phyloP scores from a whole-genome alignment of 2,888 invertebrate species.

The Eupeodes luniger region DNA sequence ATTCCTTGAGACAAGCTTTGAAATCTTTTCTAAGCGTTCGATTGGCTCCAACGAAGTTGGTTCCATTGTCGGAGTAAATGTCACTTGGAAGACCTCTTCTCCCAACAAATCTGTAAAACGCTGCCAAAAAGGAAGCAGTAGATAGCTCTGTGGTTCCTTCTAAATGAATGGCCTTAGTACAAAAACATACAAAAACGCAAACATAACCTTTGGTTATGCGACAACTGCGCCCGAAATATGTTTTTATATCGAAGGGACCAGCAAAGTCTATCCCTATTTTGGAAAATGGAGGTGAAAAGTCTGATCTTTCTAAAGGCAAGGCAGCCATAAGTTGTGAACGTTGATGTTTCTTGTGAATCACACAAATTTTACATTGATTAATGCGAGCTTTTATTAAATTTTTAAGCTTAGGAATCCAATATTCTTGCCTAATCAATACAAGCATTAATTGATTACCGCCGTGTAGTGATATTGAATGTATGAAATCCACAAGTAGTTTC shows the following conservation, averaged over 20 bases:
- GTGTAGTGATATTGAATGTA: constrained; percentile 21
- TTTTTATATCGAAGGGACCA: constrained; percentile 64
- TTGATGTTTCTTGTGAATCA: constrained; percentile 44
- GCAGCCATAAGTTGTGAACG: constrained; percentile 58
- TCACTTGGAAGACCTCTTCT: constrained; percentile 58
- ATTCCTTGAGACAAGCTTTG: no score
- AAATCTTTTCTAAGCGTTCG: constrained; percentile 2
- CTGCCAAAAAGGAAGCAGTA: constrained; percentile 64
- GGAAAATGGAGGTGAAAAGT: constrained; percentile 50
- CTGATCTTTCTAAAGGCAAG: constrained; percentile 34
- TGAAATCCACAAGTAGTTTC: constrained; percentile 15
- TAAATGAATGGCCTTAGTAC: constrained; percentile 63
- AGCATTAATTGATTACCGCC: constrained; percentile 42
- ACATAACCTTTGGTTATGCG: constrained; percentile 66
- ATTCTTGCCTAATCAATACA: constrained; percentile 12
- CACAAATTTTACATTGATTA: constrained; percentile 42
- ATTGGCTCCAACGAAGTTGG: constrained; percentile 32
- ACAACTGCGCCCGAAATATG: constrained; percentile 51
- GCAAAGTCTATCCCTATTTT: constrained; percentile 64
- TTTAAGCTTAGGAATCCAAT: constrained; percentile 38
- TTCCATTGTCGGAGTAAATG: constrained; percentile 64
- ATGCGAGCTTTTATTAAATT: constrained; percentile 27
- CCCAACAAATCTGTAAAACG: constrained; percentile 56
- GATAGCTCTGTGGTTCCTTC: constrained; percentile 55
- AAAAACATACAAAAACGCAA: constrained; percentile 67